These are phyloP conservation scores for Saxidomus purpurata DNA, from an alignment of 1,140 invertebrate genomes.

Conservation along the genomic window DNA sequence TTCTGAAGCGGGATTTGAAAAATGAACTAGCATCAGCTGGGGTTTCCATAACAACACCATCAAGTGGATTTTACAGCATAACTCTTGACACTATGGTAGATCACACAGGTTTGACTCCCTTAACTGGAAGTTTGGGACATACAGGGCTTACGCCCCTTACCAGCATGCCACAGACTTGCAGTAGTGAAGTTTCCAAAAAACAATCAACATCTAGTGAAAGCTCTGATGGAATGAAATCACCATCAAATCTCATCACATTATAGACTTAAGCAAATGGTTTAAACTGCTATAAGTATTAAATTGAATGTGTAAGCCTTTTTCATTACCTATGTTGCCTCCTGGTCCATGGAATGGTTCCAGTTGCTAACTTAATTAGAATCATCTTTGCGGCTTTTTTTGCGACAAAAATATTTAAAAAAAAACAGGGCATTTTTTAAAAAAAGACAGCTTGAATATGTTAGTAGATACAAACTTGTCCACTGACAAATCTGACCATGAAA, in stretches of 20 bases:
- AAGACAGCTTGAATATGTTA: too few relatives aligned
- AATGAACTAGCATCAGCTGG: conserved; percentile 87
- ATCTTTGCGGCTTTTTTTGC: too few relatives aligned
- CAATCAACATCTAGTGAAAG: conserved; percentile 73
- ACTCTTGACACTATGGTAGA: conserved; percentile 94
- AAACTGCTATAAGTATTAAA: background rate
- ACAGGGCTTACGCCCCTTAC: conserved; percentile 89
- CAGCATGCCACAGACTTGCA: conserved; percentile 69
- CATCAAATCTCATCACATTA: conserved; percentile 73
- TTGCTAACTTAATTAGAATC: too few relatives aligned
- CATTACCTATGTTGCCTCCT: background rate
- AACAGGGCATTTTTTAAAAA: too few relatives aligned
- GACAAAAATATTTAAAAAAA: too few relatives aligned
- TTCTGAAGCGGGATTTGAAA: conserved; percentile 73
- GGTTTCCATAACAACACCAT: conserved; percentile 95
- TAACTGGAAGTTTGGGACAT: conserved; percentile 88
- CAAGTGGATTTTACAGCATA: conserved; percentile 95
- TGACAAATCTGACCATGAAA: too few relatives aligned
- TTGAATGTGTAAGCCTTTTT: background rate
- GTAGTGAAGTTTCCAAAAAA: conserved; percentile 68
- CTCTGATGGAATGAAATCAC: conserved; percentile 65
- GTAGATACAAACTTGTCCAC: too few relatives aligned
- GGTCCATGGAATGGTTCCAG: too few relatives aligned
- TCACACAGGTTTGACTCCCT: conserved; percentile 95
- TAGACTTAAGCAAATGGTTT: background rate